phyloP scores from a whole-genome alignment of 2,797 vertebrate genomes.

The Mormyrus hasselquistii region DNA sequence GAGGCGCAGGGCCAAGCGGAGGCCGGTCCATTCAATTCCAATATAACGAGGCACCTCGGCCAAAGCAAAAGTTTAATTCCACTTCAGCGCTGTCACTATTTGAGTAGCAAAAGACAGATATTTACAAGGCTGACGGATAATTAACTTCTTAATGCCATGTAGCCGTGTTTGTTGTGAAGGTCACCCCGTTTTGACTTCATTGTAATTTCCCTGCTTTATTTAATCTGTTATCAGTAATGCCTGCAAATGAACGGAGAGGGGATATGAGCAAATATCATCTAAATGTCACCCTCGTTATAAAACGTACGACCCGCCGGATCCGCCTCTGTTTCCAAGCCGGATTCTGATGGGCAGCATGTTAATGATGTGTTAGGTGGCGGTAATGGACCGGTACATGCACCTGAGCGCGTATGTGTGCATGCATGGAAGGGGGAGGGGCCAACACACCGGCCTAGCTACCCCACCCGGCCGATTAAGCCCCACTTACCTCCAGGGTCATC shows the following conservation, averaged over 20 bases:
- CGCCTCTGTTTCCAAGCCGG: not conserved
- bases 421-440: not conserved
- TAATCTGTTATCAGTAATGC: not conserved
- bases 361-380: not conserved
- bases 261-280: not conserved
- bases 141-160: not conserved
- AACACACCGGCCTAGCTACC: not conserved
- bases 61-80: not conserved
- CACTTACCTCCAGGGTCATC: not conserved
- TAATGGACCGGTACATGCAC: not conserved
- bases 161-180: conserved; percentile 1
- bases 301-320: not conserved
- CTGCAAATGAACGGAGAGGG: not conserved
- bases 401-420: not conserved
- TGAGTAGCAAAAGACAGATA: conserved; percentile 2
- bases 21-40: not conserved
- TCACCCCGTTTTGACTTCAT: not conserved
- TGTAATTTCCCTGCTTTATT: not conserved
- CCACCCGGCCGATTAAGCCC: not conserved
- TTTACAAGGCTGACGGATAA: conserved; percentile 1
- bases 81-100: not conserved
- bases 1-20: not conserved
- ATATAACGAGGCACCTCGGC: not conserved
- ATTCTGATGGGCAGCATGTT: not conserved
- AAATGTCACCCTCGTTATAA: conserved; percentile 13